These are phyloP conservation scores for Harlomillsia oculata DNA, from an alignment of 1,140 invertebrate species.

Conservation along the genomic window DNA sequence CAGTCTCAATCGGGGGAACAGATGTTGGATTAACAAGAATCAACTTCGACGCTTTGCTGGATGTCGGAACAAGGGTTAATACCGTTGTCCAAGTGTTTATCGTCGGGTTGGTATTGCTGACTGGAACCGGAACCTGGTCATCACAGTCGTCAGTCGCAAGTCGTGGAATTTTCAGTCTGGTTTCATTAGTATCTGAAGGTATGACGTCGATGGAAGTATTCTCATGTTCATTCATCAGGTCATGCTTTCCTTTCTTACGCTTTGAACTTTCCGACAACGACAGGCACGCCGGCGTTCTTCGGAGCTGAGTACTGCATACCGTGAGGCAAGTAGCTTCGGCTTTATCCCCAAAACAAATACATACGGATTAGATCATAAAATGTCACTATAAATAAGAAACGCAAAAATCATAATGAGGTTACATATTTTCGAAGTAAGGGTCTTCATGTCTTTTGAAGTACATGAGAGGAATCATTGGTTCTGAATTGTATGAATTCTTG, in stretches of 20 bases:
- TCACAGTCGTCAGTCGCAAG: no score
- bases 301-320: constrained; percentile 34
- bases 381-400: no score
- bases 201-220: constrained; percentile 34
- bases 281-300: constrained; percentile 34
- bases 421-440: constrained; percentile 54
- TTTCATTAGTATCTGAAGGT: constrained; percentile 29
- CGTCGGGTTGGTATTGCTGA: no score
- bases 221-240: constrained; percentile 35
- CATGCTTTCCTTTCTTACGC: constrained; percentile 22
- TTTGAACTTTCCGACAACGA: constrained; percentile 21
- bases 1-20: no score
- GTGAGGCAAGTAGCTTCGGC: constrained; percentile 27
- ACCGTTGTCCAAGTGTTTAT: no score
- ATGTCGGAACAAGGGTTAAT: no score
- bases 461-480: constrained; percentile 71
- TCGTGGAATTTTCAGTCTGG: constrained; percentile 29
- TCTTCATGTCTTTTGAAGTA: constrained; percentile 67
- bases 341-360: no score
- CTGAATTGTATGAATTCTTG: constrained; percentile 74
- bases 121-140: no score
- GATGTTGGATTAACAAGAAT: no score
- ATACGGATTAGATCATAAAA: no score
- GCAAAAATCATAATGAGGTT: constrained; percentile 49
- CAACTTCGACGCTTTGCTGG: no score